Evolutionary conservation across 1,140 invertebrate genomes (phyloP), one percentile per base, ranked within the genome.

Genomic region (Drosophila hydei): DNA sequence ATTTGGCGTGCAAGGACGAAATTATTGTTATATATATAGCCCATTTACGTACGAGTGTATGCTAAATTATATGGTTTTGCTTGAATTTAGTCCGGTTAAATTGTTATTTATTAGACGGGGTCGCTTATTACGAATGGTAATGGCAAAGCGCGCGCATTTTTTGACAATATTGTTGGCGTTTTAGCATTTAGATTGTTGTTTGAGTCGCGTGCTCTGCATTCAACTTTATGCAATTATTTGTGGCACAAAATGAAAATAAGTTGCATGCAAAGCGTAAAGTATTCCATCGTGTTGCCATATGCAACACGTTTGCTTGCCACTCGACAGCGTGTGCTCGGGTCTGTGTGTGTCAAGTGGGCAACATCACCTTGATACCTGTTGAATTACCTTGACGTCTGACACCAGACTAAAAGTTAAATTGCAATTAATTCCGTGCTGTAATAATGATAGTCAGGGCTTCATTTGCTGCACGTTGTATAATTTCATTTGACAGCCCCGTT

Each of bases 311-410:
- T 62, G 70, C 80, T 40, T 58, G 50, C 55, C 59, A 79, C 70
- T 77, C 8, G 11, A 33, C 21, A 23, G 30, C 12, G 18, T 30
- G 18, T 33, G 11, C 14, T 14, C 1, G 14, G 8, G n/a, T 16
- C 8, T 16, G 8, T 9, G 12, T 52, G 62, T 74, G 33, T 72
- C 25, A 81, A 87, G 77, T 77, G 77, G 70, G 45, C 62, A 87
- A 75, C 62, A 75, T 87, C 74, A 75, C 81, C 81, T 85, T 85
- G 81, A 60, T 69, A 85, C 81, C 81, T 85, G 81, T 85, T 85
- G 81, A 75, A 75, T 77, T 63, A 63, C 77, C 74, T 80, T 80
- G 1, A 3, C n/a, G n/a, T 1, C 33, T 40, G 43, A 27, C 16
- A 21, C 12, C 25, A n/a, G 52, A 56, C 27, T 58, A 52, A 67